Base-by-base conservation (phyloP, 2,888 invertebrate genomes). In the Xestia c-nigrum region DNA sequence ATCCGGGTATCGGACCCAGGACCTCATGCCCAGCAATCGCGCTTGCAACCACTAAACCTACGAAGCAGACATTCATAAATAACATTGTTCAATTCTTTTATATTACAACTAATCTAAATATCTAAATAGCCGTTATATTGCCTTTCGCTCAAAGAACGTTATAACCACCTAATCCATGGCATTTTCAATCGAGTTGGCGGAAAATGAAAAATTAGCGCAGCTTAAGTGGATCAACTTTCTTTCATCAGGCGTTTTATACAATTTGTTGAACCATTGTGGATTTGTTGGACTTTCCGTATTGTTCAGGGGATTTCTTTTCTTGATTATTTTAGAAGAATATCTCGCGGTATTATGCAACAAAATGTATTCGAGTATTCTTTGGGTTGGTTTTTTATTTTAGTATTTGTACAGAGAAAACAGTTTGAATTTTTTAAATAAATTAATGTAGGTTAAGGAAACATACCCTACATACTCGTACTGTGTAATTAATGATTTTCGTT, bases 101-200 rank as follows among this genome's bases (percentile, higher is more conserved):
- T 47, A 40, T 55, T 12, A 47, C 43, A 19, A 57, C 9, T 3
- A 9, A 24, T 40, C 19, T 1, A 64, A 14, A 5, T n/a, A n/a
- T n/a, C n/a, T n/a, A 57, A 67, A 38, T n/a, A n/a, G n/a, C 57
- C 6, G 40, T 19, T 24, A 31, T 6, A 46, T 71, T 59, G 46
- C 31, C 47, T 68, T 43, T 43, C 24, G 1, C 31, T 50, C n/a
- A 66, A 71, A 50, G 12, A 50, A 21, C 19, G 3, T 64, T n/a
- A 21, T 74, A 74, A 46, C n/a, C 24, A 31, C 63, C 24, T 63
- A 75, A 70, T 66, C 46, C 46, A 75, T 76, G 67, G 64, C 74
- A 74, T 74, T 85, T 81, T 71, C 80, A 85, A 87, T 84, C 57
- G 52, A 69, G 31, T 72, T 64, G 16, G 43, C 38, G 64, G 68